Conservation (phyloP, 2,888 invertebrate genomes). For the Coelinius sp. region DNA sequence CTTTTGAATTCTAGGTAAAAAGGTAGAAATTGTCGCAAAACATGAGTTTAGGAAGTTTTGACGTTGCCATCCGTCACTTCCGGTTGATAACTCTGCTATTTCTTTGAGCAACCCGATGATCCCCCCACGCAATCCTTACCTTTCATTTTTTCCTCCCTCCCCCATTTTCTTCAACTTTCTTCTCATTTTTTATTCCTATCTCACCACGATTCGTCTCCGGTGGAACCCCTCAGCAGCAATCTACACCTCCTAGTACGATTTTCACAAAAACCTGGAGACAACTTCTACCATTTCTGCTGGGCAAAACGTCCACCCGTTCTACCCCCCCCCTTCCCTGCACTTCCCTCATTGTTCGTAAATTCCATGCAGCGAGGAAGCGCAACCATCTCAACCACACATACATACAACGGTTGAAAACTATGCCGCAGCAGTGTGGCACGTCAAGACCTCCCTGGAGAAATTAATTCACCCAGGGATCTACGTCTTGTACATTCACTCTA, state of each 20-base stretch:
- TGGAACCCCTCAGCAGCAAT: conserved; percentile 39
- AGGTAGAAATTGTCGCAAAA: conserved; percentile 40
- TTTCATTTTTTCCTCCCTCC: conserved; percentile 43
- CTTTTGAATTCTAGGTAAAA: neutral
- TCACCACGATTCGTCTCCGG: conserved; percentile 38
- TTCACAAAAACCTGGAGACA: conserved; percentile 45
- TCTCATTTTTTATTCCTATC: conserved; percentile 20
- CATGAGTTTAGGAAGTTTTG: conserved; percentile 48
- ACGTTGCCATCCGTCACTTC: conserved; percentile 62
- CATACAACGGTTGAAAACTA: conserved; percentile 21
- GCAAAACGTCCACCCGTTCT: conserved; percentile 30
- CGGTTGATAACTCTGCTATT: conserved; percentile 60
- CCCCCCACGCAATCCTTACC: conserved; percentile 45
- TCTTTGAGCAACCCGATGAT: conserved; percentile 45
- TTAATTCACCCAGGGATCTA: conserved; percentile 28
- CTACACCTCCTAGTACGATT: conserved; percentile 38
- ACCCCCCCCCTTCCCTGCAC: neutral
- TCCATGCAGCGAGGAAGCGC: conserved; percentile 19
- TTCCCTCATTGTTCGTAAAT: conserved; percentile 36
- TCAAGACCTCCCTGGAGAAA: conserved; percentile 38
- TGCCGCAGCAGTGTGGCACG: conserved; percentile 29
- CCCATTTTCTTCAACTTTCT: conserved; percentile 27
- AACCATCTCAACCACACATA: conserved; percentile 3
- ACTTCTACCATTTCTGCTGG: conserved; percentile 39
- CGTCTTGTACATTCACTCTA: conserved; percentile 31